Percentiles rank a stretch among this genome's conserved stretches.
These are phyloP conservation scores for Coendou prehensilis DNA, from an alignment of 2,797 vertebrate species.

Conservation along the genomic window DNA sequence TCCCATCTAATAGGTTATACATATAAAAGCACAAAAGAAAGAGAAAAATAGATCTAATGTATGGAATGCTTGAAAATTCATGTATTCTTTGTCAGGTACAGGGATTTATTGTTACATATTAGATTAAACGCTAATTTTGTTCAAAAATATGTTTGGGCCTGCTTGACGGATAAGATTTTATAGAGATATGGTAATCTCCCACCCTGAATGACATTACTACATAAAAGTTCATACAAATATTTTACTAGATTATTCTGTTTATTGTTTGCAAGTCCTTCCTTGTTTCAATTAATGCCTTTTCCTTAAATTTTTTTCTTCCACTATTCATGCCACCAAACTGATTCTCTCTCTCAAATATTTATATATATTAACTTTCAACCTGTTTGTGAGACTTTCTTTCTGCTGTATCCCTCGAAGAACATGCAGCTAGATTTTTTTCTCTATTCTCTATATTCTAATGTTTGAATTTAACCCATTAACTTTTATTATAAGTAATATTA, in stretches of 20 bases:
- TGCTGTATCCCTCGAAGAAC: background rate
- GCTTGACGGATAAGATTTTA: background rate
- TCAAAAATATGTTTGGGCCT: background rate
- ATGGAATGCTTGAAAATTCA: constrained; percentile 2
- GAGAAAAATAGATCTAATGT: background rate
- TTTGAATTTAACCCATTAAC: background rate
- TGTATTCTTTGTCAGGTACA: background rate
- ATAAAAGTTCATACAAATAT: background rate
- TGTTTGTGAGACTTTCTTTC: background rate
- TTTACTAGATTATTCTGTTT: background rate
- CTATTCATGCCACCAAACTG: background rate
- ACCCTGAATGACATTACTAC: background rate
- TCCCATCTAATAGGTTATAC: background rate
- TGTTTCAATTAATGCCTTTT: background rate
- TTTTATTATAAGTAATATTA: background rate
- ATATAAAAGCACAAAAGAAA: background rate
- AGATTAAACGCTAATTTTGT: background rate
- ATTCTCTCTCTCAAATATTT: background rate
- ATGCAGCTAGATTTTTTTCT: background rate
- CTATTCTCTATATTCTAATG: background rate
- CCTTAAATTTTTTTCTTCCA: background rate
- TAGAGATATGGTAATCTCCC: background rate
- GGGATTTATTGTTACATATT: background rate
- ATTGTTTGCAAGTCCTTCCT: background rate
- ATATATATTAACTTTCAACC: background rate